phyloP scores from a whole-genome alignment of 2,888 invertebrate species.

The Melanostoma scalare region DNA sequence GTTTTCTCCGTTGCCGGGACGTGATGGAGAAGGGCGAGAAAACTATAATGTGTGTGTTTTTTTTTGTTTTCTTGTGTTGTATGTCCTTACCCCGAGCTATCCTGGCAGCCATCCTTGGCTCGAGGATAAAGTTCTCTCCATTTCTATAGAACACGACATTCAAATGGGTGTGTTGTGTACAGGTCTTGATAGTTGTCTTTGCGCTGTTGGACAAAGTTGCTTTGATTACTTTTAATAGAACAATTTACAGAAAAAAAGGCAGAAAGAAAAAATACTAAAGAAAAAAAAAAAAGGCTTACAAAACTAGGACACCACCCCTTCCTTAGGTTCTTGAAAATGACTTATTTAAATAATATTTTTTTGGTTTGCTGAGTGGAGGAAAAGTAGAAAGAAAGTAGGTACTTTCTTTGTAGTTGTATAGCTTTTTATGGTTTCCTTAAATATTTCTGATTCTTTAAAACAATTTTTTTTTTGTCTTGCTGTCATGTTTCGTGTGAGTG shows the following conservation, averaged over 20 bases:
- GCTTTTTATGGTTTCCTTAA: slow-evolving; percentile 17
- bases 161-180: slow-evolving; percentile 51
- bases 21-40: slow-evolving; percentile 5
- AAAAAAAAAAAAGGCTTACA: neutral
- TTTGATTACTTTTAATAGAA: slow-evolving; percentile 72
- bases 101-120: slow-evolving; percentile 19
- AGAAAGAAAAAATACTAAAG: neutral
- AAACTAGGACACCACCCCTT: slow-evolving; percentile 44
- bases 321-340: slow-evolving; percentile 38
- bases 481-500: slow-evolving; percentile 25
- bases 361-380: neutral
- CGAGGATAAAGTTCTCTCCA: slow-evolving; percentile 41
- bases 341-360: neutral
- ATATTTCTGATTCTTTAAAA: slow-evolving; percentile 32
- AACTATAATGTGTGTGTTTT: neutral
- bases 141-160: slow-evolving; percentile 28
- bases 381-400: neutral
- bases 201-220: slow-evolving; percentile 65
- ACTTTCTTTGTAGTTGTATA: slow-evolving; percentile 31
- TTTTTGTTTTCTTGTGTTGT: slow-evolving; percentile 3
- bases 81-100: slow-evolving; percentile 27
- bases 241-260: slow-evolving; percentile 47
- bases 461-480: slow-evolving; percentile 6
- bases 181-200: slow-evolving; percentile 62
- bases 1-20: slow-evolving; percentile 20